Evolutionary conservation across 1,140 invertebrate species (phyloP), one percentile per base, ranked within the genome.

Genomic region (Camponotus vicinus): DNA sequence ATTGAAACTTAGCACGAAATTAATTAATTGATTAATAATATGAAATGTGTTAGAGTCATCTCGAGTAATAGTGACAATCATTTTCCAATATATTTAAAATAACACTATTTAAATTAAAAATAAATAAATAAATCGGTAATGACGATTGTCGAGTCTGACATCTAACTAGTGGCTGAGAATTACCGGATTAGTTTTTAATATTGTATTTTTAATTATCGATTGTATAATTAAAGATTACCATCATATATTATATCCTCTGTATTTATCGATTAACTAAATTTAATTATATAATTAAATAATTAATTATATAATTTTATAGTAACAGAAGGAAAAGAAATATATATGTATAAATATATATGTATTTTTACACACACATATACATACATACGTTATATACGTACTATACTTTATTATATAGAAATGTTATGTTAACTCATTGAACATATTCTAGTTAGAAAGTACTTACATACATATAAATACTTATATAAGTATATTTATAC

Each of bases 201-300:
- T n/a, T 59, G 13, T 59, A 45, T 71, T 57, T 79, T 52, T 69
- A n/a, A 40, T 69, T 52, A 70, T 71, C 27, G 5, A 84, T 85
- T 71, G n/a, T 49, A 52, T 52, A 4, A 52, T 52, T 52, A 52
- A 52, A 52, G 49, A 52, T 52, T 52, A 63, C 49, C 40, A n/a
- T 86, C 37, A 84, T 66, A 82, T 83, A 89, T 79, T 32, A 77
- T 73, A 71, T 73, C 64, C 77, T 86, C 66, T 83, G 71, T 90
- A 90, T 83, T 90, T 85, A 85, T 85, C 88, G 82, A 90, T 86
- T 90, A 90, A 90, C 89, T 89, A 90, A 90, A 90, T 90, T 79
- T 86, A 90, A 87, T 32, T 63, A 49, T 80, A 71, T 75, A 86
- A 59, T 78, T 86, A 27, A 27, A 27, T 27, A 27, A 27, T 79